Conservation (phyloP, 2,113 vertebrate genomes). For the Carettochelys insculpta region DNA sequence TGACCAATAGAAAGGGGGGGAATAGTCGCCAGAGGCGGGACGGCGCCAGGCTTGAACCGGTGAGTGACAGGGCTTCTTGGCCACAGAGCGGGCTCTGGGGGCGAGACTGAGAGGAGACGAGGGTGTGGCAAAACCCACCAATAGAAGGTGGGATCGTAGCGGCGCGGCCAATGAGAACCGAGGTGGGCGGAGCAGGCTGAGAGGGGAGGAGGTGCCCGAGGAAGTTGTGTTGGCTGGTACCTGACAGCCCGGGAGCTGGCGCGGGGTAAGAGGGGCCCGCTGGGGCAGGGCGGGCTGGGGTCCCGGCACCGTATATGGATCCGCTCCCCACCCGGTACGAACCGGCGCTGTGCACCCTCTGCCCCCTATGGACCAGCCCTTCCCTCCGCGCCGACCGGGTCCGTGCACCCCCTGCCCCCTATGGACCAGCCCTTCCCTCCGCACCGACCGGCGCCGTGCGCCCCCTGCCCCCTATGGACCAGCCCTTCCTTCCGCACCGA, state of each 20-base stretch:
- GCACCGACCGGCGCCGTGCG: too few relatives aligned
- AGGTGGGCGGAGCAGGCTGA: neutral
- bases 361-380: too few relatives aligned
- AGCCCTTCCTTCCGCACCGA: too few relatives aligned
- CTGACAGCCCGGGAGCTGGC: neutral
- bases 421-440: too few relatives aligned
- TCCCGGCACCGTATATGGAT: neutral
- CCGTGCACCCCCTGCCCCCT: too few relatives aligned
- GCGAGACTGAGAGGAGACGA: neutral
- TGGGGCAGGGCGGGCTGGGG: neutral
- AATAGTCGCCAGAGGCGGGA: neutral
- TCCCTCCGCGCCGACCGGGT: too few relatives aligned
- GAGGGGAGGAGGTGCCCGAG: neutral
- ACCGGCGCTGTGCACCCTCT: too few relatives aligned
- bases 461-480: too few relatives aligned
- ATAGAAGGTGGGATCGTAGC: neutral
- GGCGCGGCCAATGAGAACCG: neutral
- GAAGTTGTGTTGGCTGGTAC: neutral
- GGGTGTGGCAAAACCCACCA: neutral
- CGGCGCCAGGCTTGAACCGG: neutral
- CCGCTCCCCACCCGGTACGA: too few relatives aligned
- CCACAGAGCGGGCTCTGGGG: neutral
- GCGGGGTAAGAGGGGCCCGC: neutral
- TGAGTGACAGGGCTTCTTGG: neutral
- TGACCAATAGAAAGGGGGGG: neutral